A percentile compares a stretch with the other conserved stretches of the same genome.
Conservation (phyloP, 2,797 vertebrate genomes). For the Esox lucius region DNA sequence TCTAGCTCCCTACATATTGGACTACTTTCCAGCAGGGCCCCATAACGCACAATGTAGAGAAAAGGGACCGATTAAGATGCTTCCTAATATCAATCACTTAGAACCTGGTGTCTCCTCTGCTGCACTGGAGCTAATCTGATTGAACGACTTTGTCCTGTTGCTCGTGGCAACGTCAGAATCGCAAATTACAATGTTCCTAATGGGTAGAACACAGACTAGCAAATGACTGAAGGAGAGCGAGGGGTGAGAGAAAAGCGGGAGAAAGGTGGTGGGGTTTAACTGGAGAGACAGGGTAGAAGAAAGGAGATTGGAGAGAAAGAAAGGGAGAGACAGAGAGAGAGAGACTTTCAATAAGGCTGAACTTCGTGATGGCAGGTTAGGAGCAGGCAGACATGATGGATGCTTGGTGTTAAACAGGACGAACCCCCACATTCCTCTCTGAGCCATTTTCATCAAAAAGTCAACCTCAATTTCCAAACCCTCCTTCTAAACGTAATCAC, state of each 20-base stretch:
- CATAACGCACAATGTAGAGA: neutral
- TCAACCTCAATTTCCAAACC: slow-evolving; percentile 44
- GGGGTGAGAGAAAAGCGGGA: slow-evolving; percentile 3
- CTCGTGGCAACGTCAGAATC: slow-evolving; percentile 1
- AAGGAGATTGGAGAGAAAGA: neutral
- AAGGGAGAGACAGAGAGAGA: slow-evolving; percentile 15
- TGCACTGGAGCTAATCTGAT: slow-evolving; percentile 31
- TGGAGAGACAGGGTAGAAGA: slow-evolving; percentile 6
- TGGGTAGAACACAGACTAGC: neutral
- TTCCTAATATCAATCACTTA: slow-evolving; percentile 38
- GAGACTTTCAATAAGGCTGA: slow-evolving; percentile 3
- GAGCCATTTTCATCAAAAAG: slow-evolving; percentile 52
- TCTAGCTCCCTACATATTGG: neutral
- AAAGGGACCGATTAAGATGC: slow-evolving; percentile 16
- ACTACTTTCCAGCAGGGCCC: neutral
- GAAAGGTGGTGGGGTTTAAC: neutral
- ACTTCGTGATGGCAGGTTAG: slow-evolving; percentile 14
- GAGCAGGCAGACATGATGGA: slow-evolving; percentile 42
- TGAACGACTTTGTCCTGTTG: slow-evolving; percentile 1
- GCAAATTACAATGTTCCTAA: slow-evolving; percentile 9
- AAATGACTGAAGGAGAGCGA: neutral
- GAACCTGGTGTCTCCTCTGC: slow-evolving; percentile 20
- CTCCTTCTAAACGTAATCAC: slow-evolving; percentile 45
- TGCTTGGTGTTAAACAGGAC: neutral
- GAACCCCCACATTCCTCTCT: neutral